A percentile compares a stretch with the other conserved stretches of the same genome.
phyloP scores from a whole-genome alignment of 2,888 invertebrate species.

The Megalurothrips usitatus region DNA sequence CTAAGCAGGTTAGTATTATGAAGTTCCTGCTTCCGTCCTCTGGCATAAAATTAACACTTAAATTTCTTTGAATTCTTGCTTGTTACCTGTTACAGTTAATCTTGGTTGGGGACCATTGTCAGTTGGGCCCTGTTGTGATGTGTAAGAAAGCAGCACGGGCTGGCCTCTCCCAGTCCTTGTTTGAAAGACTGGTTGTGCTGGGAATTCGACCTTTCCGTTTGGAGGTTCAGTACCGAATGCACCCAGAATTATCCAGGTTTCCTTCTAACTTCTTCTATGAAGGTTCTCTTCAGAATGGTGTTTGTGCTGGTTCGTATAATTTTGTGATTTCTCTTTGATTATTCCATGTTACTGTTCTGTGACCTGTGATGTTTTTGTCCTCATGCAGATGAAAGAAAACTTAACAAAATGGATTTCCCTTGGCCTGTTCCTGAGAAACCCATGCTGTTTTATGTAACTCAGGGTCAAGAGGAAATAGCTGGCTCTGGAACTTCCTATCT shows the following conservation, averaged over 20 bases:
- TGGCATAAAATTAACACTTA: not conserved
- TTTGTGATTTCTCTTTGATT: not conserved
- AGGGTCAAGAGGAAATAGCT: constrained; percentile 98
- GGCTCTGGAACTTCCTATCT: constrained; percentile 98
- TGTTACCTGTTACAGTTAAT: constrained; percentile 57
- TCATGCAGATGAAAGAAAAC: constrained; percentile 72
- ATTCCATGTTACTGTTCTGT: not conserved
- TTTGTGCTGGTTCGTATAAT: constrained; percentile 66
- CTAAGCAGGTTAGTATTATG: constrained; percentile 63
- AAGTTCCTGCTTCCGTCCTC: not conserved
- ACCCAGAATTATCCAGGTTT: constrained; percentile 93
- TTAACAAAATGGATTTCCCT: constrained; percentile 89
- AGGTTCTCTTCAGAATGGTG: constrained; percentile 97
- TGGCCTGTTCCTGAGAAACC: constrained; percentile 97
- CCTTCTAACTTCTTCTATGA: constrained; percentile 99
- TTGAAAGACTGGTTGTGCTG: constrained; percentile 93
- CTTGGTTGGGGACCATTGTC: constrained; percentile 98
- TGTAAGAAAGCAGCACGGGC: constrained; percentile 98
- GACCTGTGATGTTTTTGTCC: constrained; percentile 14
- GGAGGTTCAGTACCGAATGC: constrained; percentile 99
- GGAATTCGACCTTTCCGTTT: constrained; percentile 95
- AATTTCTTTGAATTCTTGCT: not conserved
- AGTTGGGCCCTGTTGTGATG: constrained; percentile 98
- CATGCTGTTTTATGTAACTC: constrained; percentile 98
- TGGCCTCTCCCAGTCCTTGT: constrained; percentile 93